phyloP scores from a whole-genome alignment of 2,888 invertebrate species.

The Palloptera scutellata region DNA sequence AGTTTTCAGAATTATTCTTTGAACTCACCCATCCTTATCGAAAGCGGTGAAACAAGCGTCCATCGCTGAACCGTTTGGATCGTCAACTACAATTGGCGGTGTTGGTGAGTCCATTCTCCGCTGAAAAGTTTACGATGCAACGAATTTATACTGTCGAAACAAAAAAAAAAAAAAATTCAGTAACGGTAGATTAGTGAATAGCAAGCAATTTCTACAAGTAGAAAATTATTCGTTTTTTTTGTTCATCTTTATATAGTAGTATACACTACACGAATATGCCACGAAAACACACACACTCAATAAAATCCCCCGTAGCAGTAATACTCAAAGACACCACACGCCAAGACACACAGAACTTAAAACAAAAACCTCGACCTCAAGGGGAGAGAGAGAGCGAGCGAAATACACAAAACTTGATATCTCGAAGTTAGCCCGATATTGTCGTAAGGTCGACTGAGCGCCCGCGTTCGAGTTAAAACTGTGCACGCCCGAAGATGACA shows the following conservation, averaged over 20 bases:
- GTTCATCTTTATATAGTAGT: too few species aligned
- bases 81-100: constrained; percentile 65
- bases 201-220: too few species aligned
- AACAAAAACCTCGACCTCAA: too few species aligned
- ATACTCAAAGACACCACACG: too few species aligned
- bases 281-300: not conserved
- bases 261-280: not conserved
- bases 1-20: not conserved
- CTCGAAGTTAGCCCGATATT: constrained; percentile 6
- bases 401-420: too few species aligned
- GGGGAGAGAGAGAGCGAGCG: too few species aligned
- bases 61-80: constrained; percentile 74
- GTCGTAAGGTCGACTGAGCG: constrained; percentile 26
- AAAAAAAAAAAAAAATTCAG: constrained; percentile 11
- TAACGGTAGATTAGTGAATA: constrained; percentile 7
- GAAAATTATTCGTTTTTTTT: too few species aligned
- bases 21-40: constrained; percentile 84
- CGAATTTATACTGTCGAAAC: constrained; percentile 22
- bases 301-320: not conserved
- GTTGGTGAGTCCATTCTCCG: constrained; percentile 61
- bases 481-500: not conserved
- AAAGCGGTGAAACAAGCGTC: constrained; percentile 91
- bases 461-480: not conserved
- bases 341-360: too few species aligned
- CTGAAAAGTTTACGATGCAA: constrained; percentile 27